Conservation (phyloP, 1,140 invertebrate species). For the Sitobion miscanthi region DNA sequence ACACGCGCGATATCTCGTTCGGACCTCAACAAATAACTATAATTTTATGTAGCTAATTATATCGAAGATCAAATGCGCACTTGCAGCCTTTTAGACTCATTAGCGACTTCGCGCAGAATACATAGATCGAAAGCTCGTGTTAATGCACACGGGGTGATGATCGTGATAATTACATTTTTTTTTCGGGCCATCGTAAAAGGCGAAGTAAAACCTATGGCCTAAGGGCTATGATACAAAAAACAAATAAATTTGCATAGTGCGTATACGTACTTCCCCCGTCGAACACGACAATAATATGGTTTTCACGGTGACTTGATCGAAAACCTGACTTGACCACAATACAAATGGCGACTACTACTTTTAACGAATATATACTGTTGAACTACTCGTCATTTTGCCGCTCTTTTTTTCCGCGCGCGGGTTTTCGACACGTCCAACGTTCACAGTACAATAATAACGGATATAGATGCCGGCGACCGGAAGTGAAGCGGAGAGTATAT, state of each 20-base stretch:
- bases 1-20: too few species aligned
- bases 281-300: not conserved
- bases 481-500: not conserved
- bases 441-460: not conserved
- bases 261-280: not conserved
- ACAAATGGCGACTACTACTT: not conserved
- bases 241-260: not conserved
- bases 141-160: too few species aligned
- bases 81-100: too few species aligned
- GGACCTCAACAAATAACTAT: too few species aligned
- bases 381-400: not conserved
- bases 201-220: too few species aligned
- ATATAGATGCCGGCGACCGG: not conserved
- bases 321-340: not conserved
- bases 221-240: not conserved
- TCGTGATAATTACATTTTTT: not conserved
- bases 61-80: too few species aligned
- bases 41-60: too few species aligned
- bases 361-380: not conserved
- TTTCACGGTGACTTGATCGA: not conserved
- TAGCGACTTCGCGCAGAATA: too few species aligned
- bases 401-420: not conserved
- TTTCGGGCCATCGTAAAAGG: not conserved
- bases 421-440: not conserved
- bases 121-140: too few species aligned